These are phyloP conservation scores for Musca vetustissima DNA, from an alignment of 1,140 invertebrate genomes.

Conservation along the genomic window DNA sequence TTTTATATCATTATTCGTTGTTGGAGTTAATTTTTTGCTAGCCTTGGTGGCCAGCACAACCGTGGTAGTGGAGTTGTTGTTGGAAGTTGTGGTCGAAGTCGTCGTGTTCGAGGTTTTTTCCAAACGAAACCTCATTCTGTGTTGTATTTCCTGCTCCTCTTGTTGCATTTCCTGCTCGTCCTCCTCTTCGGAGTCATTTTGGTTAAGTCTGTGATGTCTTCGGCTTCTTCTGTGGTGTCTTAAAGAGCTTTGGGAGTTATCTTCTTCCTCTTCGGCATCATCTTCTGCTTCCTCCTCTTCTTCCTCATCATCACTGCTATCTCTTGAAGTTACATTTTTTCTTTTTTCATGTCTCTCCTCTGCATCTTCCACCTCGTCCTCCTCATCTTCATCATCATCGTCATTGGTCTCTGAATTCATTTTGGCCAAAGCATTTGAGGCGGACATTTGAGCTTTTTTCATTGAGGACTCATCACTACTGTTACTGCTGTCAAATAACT, in stretches of 20 bases:
- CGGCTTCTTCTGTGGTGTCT: constrained; percentile 34
- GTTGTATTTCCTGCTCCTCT: too few species aligned
- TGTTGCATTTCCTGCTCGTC: neutral
- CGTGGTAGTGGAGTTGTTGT: constrained; percentile 27
- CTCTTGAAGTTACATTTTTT: constrained; percentile 20
- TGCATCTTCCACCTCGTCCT: constrained; percentile 30
- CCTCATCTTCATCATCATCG: constrained; percentile 26
- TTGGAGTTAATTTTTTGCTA: constrained; percentile 45
- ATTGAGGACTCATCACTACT: constrained; percentile 49
- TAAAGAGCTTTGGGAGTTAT: neutral
- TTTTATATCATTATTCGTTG: constrained; percentile 54
- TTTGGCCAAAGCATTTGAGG: constrained; percentile 45
- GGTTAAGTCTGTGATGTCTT: too few species aligned
- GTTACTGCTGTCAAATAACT: constrained; percentile 51
- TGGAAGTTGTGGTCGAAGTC: neutral
- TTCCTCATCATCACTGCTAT: constrained; percentile 26
- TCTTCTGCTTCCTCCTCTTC: constrained; percentile 6
- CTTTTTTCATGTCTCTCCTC: neutral
- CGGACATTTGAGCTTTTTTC: constrained; percentile 51
- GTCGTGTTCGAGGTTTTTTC: constrained; percentile 9
- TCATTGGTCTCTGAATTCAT: constrained; percentile 31
- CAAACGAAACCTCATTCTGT: neutral
- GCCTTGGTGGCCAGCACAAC: constrained; percentile 39
- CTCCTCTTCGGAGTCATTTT: constrained; percentile 26
- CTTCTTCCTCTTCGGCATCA: neutral